A percentile compares a stretch with the other conserved stretches of the same genome.
These are phyloP conservation scores for Quadroppia sp. DNA, from an alignment of 2,888 invertebrate genomes.

Conservation along the genomic window DNA sequence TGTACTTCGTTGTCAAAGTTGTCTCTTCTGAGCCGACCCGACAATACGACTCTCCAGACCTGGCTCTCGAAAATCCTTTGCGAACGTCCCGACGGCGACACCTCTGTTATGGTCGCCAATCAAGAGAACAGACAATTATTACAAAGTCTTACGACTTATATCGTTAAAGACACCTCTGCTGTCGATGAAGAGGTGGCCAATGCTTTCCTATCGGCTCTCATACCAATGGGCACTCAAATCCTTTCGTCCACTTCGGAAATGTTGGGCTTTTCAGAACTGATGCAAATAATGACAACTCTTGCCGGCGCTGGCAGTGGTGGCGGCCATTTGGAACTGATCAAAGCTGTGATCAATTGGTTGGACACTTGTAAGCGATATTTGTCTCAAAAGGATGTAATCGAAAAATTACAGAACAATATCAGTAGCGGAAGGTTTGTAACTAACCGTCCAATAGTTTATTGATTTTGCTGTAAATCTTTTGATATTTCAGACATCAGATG, in stretches of 20 bases:
- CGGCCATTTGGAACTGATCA: slow-evolving; percentile 75
- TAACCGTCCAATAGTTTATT: slow-evolving; percentile 47
- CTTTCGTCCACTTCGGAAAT: slow-evolving; percentile 63
- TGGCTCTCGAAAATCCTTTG: slow-evolving; percentile 52
- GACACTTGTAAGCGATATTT: slow-evolving; percentile 59
- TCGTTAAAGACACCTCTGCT: slow-evolving; percentile 56
- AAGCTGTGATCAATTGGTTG: slow-evolving; percentile 75
- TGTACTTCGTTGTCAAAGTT: slow-evolving; percentile 62
- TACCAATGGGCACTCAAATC: slow-evolving; percentile 67
- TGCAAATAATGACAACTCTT: slow-evolving; percentile 72
- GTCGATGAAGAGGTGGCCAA: slow-evolving; percentile 60
- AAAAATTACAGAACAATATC: slow-evolving; percentile 58
- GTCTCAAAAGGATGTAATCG: slow-evolving; percentile 59
- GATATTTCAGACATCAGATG: slow-evolving; percentile 48
- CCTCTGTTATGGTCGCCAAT: slow-evolving; percentile 40
- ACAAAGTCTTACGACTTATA: slow-evolving; percentile 66
- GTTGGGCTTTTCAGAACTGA: slow-evolving; percentile 70
- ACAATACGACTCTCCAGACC: slow-evolving; percentile 61
- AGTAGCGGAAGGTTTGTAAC: slow-evolving; percentile 53
- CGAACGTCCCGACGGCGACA: slow-evolving; percentile 2
- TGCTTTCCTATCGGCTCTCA: slow-evolving; percentile 66
- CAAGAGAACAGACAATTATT: slow-evolving; percentile 68
- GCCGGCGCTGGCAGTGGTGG: slow-evolving; percentile 77
- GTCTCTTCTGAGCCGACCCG: slow-evolving; percentile 61
- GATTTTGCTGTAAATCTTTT: background rate